Evolutionary conservation across 2,797 vertebrate species (phyloP).

Genomic region (Macropodus opercularis): DNA sequence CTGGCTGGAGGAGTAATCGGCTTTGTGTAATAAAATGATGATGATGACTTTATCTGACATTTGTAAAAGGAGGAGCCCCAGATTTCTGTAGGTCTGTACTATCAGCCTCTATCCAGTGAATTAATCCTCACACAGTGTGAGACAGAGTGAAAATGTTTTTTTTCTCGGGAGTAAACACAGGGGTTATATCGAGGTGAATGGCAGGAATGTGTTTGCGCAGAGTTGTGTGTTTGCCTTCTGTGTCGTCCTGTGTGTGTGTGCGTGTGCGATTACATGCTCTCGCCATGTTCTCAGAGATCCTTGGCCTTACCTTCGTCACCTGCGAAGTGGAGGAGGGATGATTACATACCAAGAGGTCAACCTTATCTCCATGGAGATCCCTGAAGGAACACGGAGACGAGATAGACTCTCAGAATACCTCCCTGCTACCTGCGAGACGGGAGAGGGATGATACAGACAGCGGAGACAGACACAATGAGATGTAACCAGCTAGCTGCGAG

Average conservation of each 20-base stretch:
- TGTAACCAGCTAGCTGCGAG: slow-evolving; percentile 52
- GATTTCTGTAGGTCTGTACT: slow-evolving; percentile 75
- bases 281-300: slow-evolving; percentile 45
- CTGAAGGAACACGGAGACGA: slow-evolving; percentile 35
- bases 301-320: slow-evolving; percentile 54
- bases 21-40: slow-evolving; percentile 84
- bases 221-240: slow-evolving; percentile 43
- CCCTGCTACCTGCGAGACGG: slow-evolving; percentile 37
- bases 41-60: slow-evolving; percentile 87
- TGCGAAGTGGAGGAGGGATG: slow-evolving; percentile 61
- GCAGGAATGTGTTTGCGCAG: slow-evolving; percentile 57
- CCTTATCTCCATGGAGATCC: slow-evolving; percentile 70
- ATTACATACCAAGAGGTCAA: slow-evolving; percentile 67
- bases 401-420: slow-evolving; percentile 36
- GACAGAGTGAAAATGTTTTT: slow-evolving; percentile 68
- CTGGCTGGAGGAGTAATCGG: slow-evolving; percentile 78
- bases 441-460: slow-evolving; percentile 14
- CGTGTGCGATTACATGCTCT: slow-evolving; percentile 33
- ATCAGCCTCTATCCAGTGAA: slow-evolving; percentile 73
- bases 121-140: slow-evolving; percentile 70
- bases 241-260: slow-evolving; percentile 7
- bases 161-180: slow-evolving; percentile 67
- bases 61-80: slow-evolving; percentile 75
- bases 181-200: slow-evolving; percentile 70
- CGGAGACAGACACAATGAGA: slow-evolving; percentile 36